Evolutionary conservation across 2,797 vertebrate species (phyloP), one percentile per base, ranked within the genome.

Genomic region (Dallia pectoralis): DNA sequence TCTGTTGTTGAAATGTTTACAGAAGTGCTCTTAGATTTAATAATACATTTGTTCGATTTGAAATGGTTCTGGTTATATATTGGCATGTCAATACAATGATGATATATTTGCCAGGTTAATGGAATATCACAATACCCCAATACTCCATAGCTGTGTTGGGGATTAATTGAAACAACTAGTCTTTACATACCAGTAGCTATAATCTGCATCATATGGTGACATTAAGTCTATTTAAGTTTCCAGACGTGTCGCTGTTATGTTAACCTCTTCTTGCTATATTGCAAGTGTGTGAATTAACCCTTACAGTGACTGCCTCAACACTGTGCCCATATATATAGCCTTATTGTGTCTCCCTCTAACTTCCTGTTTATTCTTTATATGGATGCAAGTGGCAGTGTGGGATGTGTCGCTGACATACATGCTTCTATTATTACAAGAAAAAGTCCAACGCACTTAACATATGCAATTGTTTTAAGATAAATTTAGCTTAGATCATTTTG

Each of bases 311-410:
- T 56, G 4, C 22, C 27, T 18, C 49, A 49, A 49, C 69, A 36
- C 32, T 18, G 16, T 12, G 71, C 81, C 85, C 78, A n/a, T n/a
- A n/a, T 82, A 83, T 82, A 81, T 81, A 83, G 75, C 63, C 63
- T 56, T 71, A 81, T n/a, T 75, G 80, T 84, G 22, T 84, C 81
- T 81, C 79, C 79, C 12, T 48, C 73, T 85, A 78, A 80, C 79
- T 83, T 80, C 72, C 71, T 75, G 73, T 86, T 79, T 76, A 12
- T 66, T 49, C 79, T 84, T 81, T 75, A 71, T 70, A 79, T 71
- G 65, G 33, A 77, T 82, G 76, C 80, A 84, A 83, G 81, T 83
- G 77, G 70, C 29, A 27, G 25, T 19, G 16, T 47, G 19, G n/a
- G 80, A 74, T 80, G 70, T 48, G 72, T 71, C 74, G 66, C n/a